Evolutionary conservation across 2,888 invertebrate species (phyloP).

Genomic region (Drosophila gaucha): DNA sequence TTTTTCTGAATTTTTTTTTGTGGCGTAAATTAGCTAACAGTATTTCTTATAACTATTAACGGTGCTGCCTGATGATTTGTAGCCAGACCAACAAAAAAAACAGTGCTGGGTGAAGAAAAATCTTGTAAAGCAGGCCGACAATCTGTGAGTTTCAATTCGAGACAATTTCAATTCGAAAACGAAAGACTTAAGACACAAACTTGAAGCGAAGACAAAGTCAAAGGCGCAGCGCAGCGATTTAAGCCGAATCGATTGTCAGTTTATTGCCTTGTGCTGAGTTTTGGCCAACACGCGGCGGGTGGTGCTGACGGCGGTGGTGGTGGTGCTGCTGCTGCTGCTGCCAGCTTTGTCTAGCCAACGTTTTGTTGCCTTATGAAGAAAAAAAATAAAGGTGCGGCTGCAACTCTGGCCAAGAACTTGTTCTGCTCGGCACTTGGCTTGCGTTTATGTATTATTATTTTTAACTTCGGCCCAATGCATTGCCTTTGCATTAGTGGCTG

Average conservation of each 20-base stretch:
- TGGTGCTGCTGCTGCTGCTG: constrained; percentile 18
- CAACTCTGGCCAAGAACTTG: constrained; percentile 61
- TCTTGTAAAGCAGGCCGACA: constrained; percentile 46
- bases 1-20: constrained; percentile 33
- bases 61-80: constrained; percentile 69
- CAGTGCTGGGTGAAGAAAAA: constrained; percentile 6
- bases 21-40: constrained; percentile 76
- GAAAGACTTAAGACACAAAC: constrained; percentile 75
- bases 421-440: constrained; percentile 34
- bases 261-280: constrained; percentile 40
- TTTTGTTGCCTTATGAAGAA: constrained; percentile 9
- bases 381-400: constrained; percentile 58
- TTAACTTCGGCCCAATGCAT: constrained; percentile 29
- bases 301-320: constrained; percentile 6
- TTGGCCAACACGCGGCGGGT: constrained; percentile 38
- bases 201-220: constrained; percentile 54
- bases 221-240: constrained; percentile 41
- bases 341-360: constrained; percentile 54
- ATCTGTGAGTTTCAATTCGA: constrained; percentile 32
- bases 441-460: constrained; percentile 17
- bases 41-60: constrained; percentile 71
- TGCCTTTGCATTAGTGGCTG: constrained; percentile 34
- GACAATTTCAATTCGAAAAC: constrained; percentile 47
- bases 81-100: constrained; percentile 30
- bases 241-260: constrained; percentile 62